Evolutionary conservation across 2,888 invertebrate genomes (phyloP).

Genomic region (Nemapogon koenigi): DNA sequence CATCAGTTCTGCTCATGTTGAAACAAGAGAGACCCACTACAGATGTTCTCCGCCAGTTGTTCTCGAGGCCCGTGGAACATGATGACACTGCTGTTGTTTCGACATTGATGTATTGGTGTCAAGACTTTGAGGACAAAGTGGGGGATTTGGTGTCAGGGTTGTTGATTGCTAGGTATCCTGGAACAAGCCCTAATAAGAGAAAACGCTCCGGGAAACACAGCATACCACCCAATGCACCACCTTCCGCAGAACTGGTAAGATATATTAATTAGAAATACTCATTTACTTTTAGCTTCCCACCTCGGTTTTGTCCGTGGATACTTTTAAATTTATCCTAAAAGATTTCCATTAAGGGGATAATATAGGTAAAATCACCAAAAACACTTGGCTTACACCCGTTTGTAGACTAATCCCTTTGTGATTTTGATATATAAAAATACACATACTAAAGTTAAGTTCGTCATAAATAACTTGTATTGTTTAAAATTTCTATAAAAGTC

Average conservation of each 20-base stretch:
- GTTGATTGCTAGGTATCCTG: constrained; percentile 82
- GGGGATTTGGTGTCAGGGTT: constrained; percentile 81
- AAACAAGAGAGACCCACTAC: constrained; percentile 91
- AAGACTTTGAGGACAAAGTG: constrained; percentile 88
- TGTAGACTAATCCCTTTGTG: no score
- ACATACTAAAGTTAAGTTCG: no score
- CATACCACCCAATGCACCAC: constrained; percentile 72
- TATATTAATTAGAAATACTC: no score
- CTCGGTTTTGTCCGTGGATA: no score
- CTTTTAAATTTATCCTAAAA: no score
- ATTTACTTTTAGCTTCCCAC: no score
- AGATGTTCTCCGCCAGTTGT: constrained; percentile 83
- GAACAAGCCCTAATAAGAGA: constrained; percentile 89
- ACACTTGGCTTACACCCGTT: no score
- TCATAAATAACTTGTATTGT: no score
- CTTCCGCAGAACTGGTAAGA: constrained; percentile 77
- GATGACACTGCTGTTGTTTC: constrained; percentile 92
- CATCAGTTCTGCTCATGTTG: constrained; percentile 87
- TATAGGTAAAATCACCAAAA: no score
- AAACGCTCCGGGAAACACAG: constrained; percentile 82
- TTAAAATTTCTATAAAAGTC: no score
- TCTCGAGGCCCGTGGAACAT: constrained; percentile 75
- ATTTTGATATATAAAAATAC: no score
- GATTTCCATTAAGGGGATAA: no score
- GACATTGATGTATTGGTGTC: constrained; percentile 93